phyloP scores from a whole-genome alignment of 1,140 invertebrate species.

The Popillia japonica region DNA sequence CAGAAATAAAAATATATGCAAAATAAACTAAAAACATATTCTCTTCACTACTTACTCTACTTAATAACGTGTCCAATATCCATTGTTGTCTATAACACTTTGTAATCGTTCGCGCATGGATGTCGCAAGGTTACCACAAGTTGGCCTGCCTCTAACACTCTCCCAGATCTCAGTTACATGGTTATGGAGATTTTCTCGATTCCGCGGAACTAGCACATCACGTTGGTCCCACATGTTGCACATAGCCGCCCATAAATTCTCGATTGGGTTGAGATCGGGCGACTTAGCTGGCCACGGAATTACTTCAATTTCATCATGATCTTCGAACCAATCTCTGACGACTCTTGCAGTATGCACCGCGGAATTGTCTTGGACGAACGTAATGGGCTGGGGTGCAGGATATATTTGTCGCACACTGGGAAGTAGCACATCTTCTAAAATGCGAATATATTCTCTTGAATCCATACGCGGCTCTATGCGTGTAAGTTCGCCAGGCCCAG shows the following conservation, averaged over 20 bases:
- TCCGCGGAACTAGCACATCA: neutral
- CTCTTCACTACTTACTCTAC: too few relatives aligned
- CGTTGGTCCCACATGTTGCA: neutral
- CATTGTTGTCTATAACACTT: neutral
- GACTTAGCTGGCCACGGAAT: constrained; percentile 50
- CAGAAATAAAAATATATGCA: too few relatives aligned
- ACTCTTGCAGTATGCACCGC: constrained; percentile 25
- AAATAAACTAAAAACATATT: too few relatives aligned
- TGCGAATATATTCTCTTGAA: constrained; percentile 36
- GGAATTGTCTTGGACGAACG: constrained; percentile 36
- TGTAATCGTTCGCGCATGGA: constrained; percentile 19
- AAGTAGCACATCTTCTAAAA: constrained; percentile 37
- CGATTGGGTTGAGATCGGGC: constrained; percentile 54
- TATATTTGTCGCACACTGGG: constrained; percentile 45
- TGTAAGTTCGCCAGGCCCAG: constrained; percentile 36
- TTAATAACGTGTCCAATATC: neutral
- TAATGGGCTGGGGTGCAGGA: constrained; percentile 10
- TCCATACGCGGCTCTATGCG: constrained; percentile 41
- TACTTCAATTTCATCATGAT: constrained; percentile 12
- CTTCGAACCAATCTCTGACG: constrained; percentile 32
- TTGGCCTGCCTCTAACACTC: neutral
- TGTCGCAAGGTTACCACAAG: neutral
- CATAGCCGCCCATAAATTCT: constrained; percentile 52
- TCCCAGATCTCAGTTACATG: neutral
- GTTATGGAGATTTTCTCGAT: neutral